phyloP scores from a whole-genome alignment of 2,113 vertebrate species.

The Sterrhoptilus dennistouni region DNA sequence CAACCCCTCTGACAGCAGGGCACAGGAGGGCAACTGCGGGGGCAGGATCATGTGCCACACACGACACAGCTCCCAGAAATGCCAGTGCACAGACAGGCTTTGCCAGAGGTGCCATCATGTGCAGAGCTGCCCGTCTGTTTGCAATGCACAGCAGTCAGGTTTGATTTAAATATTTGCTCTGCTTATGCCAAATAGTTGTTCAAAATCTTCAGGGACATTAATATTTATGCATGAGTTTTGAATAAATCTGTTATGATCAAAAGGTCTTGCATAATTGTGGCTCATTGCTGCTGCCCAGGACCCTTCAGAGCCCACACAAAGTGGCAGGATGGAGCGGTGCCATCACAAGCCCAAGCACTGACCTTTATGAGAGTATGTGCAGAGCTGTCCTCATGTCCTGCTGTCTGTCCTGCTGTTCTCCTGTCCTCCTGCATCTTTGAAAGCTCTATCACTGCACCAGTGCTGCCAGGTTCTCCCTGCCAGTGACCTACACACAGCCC shows the following conservation, averaged over 20 bases:
- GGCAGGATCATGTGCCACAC: fast-evolving
- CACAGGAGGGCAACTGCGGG: background rate
- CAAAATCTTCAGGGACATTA: conserved; percentile 45
- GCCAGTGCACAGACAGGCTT: background rate
- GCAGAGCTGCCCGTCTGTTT: background rate
- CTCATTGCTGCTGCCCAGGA: background rate
- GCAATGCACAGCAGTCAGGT: conserved; percentile 6
- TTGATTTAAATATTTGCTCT: conserved; percentile 55
- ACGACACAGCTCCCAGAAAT: background rate
- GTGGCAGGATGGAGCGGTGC: background rate
- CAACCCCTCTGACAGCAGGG: background rate
- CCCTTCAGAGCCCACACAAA: background rate
- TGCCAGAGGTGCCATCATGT: background rate
- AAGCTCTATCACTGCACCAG: background rate
- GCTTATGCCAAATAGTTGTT: conserved; percentile 46
- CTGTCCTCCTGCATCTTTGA: background rate
- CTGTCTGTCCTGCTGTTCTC: background rate
- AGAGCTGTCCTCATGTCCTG: background rate
- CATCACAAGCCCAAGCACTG: background rate
- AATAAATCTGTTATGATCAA: conserved; percentile 53
- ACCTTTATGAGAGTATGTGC: background rate
- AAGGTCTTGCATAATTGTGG: conserved; percentile 49
- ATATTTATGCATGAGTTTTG: conserved; percentile 49
- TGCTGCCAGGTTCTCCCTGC: fast-evolving
- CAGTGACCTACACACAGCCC: fast-evolving